phyloP scores from a whole-genome alignment of 1,140 invertebrate species.

The Drosophila mayri region DNA sequence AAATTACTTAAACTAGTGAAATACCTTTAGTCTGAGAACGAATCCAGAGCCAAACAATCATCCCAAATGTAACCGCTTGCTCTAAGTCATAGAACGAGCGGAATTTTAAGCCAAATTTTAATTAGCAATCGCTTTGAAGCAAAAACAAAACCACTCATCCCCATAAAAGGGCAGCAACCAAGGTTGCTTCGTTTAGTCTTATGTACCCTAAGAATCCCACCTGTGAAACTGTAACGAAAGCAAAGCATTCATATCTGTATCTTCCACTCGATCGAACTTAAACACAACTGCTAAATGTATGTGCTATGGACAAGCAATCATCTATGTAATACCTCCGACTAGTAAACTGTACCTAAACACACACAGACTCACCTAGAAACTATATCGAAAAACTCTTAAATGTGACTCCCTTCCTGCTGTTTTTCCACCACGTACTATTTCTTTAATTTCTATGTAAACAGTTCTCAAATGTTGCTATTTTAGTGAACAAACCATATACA shows the following conservation, averaged over 20 bases:
- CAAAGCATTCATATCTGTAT: slow-evolving; percentile 64
- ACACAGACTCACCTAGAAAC: slow-evolving; percentile 26
- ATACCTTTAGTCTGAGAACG: slow-evolving; percentile 52
- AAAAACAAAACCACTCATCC: slow-evolving; percentile 14
- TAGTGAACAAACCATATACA: slow-evolving; percentile 53
- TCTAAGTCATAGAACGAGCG: slow-evolving; percentile 36
- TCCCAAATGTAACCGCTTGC: slow-evolving; percentile 59
- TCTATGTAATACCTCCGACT: slow-evolving; percentile 78
- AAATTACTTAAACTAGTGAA: slow-evolving; percentile 61
- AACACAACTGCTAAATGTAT: slow-evolving; percentile 35
- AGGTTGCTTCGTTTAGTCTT: slow-evolving; percentile 46
- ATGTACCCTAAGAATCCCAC: slow-evolving; percentile 62
- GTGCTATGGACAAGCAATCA: slow-evolving; percentile 62
- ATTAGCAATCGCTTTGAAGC: slow-evolving; percentile 50
- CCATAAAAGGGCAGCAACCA: slow-evolving; percentile 14
- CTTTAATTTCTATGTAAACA: slow-evolving; percentile 39
- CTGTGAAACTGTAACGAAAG: slow-evolving; percentile 56
- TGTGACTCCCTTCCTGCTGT: slow-evolving; percentile 38
- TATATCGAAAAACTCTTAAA: slow-evolving; percentile 32
- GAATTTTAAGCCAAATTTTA: slow-evolving; percentile 60
- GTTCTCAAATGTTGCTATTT: slow-evolving; percentile 37
- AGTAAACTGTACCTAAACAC: slow-evolving; percentile 72
- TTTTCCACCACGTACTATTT: slow-evolving; percentile 21
- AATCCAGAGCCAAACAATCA: slow-evolving; percentile 64
- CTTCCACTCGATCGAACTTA: slow-evolving; percentile 50